Evolutionary conservation across 2,797 vertebrate species (phyloP), one percentile per base, ranked within the genome.

Genomic region (Nyctalus aviator): DNA sequence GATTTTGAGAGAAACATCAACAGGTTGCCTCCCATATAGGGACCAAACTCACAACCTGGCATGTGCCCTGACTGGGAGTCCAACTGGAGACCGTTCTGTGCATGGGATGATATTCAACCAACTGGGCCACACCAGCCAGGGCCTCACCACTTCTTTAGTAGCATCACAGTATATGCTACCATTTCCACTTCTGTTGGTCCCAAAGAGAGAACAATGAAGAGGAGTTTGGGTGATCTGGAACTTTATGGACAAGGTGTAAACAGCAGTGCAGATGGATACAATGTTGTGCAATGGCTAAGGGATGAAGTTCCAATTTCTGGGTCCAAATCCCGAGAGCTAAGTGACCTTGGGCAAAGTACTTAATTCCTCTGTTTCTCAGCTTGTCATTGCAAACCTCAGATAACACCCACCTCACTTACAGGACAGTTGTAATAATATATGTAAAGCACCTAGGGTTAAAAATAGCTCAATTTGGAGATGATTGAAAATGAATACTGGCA

Each of bases 401-500:
- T 84, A 84, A 64, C 32, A 73, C 13, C 14, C 44, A 69, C 48
- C 57, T 84, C 46, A 84, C 50, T 84, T 62, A 84, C 9, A 69
- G 21, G 27, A 17, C 32, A 15, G 2, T 69, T 84, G 46, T 79
- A 50, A 59, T 85, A 93, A 93, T 44, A 66, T 73, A 77, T 41
- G 41, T 72, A 46, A 5, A 85, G 32, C 53, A 69, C 79, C 55
- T 48, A 55, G n/a, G 6, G 2, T 89, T 66, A 72, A 82, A 88
- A 66, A 76, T 8, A 79, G 68, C 3, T 79, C 27, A 96, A 46
- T 88, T 77, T 81, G 92, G 68, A 32, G 85, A 68, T 48, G 50
- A 95, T 18, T 30, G 50, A 95, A 94, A 81, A 53, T 50, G 88
- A 83, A 18, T 53, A 14, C 75, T 50, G 79, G 48, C 35, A 9